phyloP scores from a whole-genome alignment of 2,888 invertebrate genomes.

The Caenorhabditis zanzibari region DNA sequence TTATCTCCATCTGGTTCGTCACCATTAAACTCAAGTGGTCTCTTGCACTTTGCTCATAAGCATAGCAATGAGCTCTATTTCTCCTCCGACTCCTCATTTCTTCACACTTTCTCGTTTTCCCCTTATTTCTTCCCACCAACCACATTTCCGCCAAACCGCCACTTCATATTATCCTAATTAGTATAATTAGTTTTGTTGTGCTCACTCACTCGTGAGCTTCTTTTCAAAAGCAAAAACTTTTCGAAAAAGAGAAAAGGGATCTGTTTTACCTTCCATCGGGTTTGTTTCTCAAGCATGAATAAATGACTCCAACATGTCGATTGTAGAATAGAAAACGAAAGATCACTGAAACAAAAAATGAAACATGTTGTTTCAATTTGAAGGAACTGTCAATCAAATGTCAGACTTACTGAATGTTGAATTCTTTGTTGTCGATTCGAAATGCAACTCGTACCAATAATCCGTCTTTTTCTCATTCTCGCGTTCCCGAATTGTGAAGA shows the following conservation, averaged over 20 bases:
- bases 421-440: slow-evolving; percentile 70
- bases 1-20: neutral
- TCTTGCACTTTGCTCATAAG: slow-evolving; percentile 43
- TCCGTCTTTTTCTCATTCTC: slow-evolving; percentile 53
- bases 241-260: neutral
- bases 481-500: slow-evolving; percentile 69
- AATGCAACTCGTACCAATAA: slow-evolving; percentile 72
- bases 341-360: slow-evolving; percentile 67
- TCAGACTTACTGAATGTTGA: slow-evolving; percentile 69
- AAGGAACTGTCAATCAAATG: slow-evolving; percentile 47
- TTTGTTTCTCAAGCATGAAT: slow-evolving; percentile 72
- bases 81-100: slow-evolving; percentile 25
- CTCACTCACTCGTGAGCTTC: slow-evolving; percentile 18
- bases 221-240: slow-evolving; percentile 8
- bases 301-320: slow-evolving; percentile 74
- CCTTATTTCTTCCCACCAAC: slow-evolving; percentile 45
- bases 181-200: slow-evolving; percentile 61
- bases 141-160: slow-evolving; percentile 60
- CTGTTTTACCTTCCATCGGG: slow-evolving; percentile 66
- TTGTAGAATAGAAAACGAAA: slow-evolving; percentile 79
- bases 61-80: slow-evolving; percentile 47
- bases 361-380: slow-evolving; percentile 39
- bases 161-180: slow-evolving; percentile 65
- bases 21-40: slow-evolving; percentile 24
- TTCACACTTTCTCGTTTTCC: slow-evolving; percentile 24